These are phyloP conservation scores for Paralinhomoeus sp. DNA, from an alignment of 2,888 invertebrate genomes.

Conservation along the genomic window DNA sequence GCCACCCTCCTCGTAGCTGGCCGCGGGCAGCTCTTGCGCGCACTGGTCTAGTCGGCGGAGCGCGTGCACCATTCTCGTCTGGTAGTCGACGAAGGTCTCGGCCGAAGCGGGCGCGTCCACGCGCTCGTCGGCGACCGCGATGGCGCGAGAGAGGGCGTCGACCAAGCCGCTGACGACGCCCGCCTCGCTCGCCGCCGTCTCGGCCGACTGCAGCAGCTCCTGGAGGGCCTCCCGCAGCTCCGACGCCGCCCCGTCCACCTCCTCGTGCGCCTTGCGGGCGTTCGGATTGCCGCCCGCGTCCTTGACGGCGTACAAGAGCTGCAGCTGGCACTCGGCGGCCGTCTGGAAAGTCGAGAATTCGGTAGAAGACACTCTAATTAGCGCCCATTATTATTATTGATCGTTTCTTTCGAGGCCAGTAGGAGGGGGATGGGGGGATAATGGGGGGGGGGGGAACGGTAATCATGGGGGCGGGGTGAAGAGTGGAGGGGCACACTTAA, in stretches of 20 bases:
- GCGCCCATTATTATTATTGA: too few species aligned
- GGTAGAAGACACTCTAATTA: too few species aligned
- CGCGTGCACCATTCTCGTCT: constrained; percentile 56
- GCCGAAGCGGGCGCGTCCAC: not conserved
- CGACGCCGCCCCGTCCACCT: constrained; percentile 55
- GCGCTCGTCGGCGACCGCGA: constrained; percentile 31
- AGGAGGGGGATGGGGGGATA: too few species aligned
- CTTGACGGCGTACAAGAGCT: constrained; percentile 57
- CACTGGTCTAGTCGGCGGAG: constrained; percentile 77
- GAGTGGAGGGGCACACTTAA: too few species aligned
- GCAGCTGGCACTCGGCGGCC: constrained; percentile 70
- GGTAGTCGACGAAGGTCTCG: constrained; percentile 62
- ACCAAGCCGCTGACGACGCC: constrained; percentile 71
- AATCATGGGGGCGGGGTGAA: too few species aligned
- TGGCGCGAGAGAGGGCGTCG: constrained; percentile 69
- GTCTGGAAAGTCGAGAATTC: too few species aligned
- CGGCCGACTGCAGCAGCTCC: constrained; percentile 49
- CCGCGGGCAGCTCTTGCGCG: constrained; percentile 63
- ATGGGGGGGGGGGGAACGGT: too few species aligned
- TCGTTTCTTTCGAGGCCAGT: too few species aligned
- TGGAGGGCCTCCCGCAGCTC: constrained; percentile 53
- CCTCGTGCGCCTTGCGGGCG: constrained; percentile 44
- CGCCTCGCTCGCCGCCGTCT: constrained; percentile 16
- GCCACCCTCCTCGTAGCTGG: constrained; percentile 38
- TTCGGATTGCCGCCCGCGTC: constrained; percentile 79